phyloP scores from a whole-genome alignment of 2,888 invertebrate genomes.

The Podotricha telesiphe region DNA sequence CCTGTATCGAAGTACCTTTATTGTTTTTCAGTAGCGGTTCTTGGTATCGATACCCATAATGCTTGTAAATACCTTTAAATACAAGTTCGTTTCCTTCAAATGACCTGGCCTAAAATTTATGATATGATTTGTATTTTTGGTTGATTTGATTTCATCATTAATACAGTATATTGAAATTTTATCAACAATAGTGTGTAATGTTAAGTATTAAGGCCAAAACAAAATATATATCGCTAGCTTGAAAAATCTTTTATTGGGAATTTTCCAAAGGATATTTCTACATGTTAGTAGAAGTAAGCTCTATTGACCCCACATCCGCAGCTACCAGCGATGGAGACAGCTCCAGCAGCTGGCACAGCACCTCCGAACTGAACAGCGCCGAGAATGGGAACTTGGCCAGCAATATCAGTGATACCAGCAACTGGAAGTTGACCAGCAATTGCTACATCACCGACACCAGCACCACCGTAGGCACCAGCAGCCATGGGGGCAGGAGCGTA shows the following conservation, averaged over 20 bases:
- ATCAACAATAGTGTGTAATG: too few species aligned
- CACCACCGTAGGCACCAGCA: slow-evolving; percentile 48
- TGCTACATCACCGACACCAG: slow-evolving; percentile 48
- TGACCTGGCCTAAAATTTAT: too few species aligned
- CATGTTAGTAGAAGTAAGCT: slow-evolving; percentile 8
- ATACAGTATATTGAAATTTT: too few species aligned
- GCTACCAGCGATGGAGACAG: slow-evolving; percentile 48
- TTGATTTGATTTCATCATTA: too few species aligned
- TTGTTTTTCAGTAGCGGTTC: too few species aligned
- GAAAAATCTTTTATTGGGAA: background rate
- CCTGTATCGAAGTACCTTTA: too few species aligned
- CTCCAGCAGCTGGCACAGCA: slow-evolving; percentile 47
- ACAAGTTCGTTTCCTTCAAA: too few species aligned
- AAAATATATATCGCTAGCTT: too few species aligned
- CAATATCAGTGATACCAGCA: slow-evolving; percentile 50
- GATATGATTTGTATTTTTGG: too few species aligned
- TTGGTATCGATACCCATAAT: too few species aligned
- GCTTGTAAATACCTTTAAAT: too few species aligned
- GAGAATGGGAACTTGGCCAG: slow-evolving; percentile 53
- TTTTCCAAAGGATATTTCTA: background rate
- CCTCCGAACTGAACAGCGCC: slow-evolving; percentile 54
- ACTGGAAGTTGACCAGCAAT: slow-evolving; percentile 51
- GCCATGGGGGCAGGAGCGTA: slow-evolving; percentile 30
- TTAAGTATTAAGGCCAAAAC: too few species aligned
- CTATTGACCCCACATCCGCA: slow-evolving; percentile 36